Percentiles rank a stretch among this genome's conserved stretches.
phyloP scores from a whole-genome alignment of 2,888 invertebrate species.

The Ormyrus labotus region DNA sequence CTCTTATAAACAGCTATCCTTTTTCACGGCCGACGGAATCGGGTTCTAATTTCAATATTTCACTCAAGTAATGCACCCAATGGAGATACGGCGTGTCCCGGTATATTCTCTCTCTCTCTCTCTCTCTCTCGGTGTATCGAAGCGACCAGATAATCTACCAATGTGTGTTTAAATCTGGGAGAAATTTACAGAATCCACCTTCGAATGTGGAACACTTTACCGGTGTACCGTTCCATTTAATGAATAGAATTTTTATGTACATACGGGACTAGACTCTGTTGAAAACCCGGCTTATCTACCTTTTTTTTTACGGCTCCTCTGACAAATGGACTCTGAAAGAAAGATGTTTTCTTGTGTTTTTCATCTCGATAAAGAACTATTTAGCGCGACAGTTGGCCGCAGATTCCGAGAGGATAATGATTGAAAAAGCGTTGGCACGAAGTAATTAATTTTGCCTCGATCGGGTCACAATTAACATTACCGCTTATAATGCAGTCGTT shows the following conservation, averaged over 20 bases:
- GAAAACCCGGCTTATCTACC: not conserved
- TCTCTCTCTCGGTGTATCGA: not conserved
- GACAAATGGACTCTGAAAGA: too few relatives aligned
- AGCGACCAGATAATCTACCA: conserved; percentile 11
- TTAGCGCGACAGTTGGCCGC: too few relatives aligned
- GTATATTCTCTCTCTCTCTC: not conserved
- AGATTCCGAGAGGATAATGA: too few relatives aligned
- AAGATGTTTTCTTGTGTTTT: too few relatives aligned
- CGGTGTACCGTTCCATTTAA: conserved; percentile 46
- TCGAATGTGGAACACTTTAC: conserved; percentile 48
- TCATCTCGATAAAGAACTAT: too few relatives aligned
- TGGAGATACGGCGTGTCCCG: not conserved
- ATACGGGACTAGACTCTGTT: not conserved
- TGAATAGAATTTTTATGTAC: not conserved
- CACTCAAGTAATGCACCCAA: conserved; percentile 16
- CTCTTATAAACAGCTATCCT: conserved; percentile 9
- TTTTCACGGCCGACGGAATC: conserved; percentile 37
- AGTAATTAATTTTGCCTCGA: too few relatives aligned
- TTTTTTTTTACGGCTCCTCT: too few relatives aligned
- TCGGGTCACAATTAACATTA: too few relatives aligned
- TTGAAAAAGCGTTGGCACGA: too few relatives aligned
- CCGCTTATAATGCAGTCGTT: too few relatives aligned
- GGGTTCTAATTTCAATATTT: conserved; percentile 53
- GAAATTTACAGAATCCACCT: conserved; percentile 15
- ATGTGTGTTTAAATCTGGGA: conserved; percentile 32